Percentiles rank a stretch among this genome's conserved stretches.
These are phyloP conservation scores for Actinia tenebrosa DNA, from an alignment of 64 coral and sea anemone species.

Conservation along the genomic window DNA sequence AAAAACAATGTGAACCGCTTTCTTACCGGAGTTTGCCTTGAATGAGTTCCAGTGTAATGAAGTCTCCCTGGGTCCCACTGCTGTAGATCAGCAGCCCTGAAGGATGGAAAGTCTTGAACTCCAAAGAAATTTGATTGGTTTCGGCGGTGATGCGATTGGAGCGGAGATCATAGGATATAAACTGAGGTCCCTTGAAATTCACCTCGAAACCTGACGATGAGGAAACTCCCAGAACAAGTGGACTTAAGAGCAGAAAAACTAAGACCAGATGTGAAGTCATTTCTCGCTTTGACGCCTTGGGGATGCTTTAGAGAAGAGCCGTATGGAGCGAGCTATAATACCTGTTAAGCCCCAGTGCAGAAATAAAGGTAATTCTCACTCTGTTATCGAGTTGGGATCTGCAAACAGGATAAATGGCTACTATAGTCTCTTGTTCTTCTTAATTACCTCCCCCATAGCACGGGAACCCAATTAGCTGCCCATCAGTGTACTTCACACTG, in stretches of 20 bases:
- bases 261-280: slow-evolving; percentile 42
- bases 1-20: not conserved
- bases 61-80: slow-evolving; percentile 70
- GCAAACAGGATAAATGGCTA: slow-evolving; percentile 12
- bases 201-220: slow-evolving; percentile 41
- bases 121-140: slow-evolving; percentile 54
- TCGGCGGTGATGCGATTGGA: slow-evolving; percentile 35
- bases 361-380: slow-evolving; percentile 8
- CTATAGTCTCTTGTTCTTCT: not conserved
- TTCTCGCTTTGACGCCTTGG: slow-evolving; percentile 2
- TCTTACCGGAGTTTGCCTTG: slow-evolving; percentile 68
- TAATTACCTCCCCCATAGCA: slow-evolving; percentile 10
- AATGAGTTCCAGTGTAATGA: slow-evolving; percentile 68
- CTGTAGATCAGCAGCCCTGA: slow-evolving; percentile 65
- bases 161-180: slow-evolving; percentile 75
- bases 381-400: not conserved
- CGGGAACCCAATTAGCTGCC: slow-evolving; percentile 12
- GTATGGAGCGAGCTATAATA: not conserved
- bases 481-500: slow-evolving; percentile 7
- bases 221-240: not conserved
- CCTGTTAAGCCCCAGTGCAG: not conserved
- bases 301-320: not conserved
- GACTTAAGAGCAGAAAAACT: not conserved
- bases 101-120: slow-evolving; percentile 76
- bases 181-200: slow-evolving; percentile 49